phyloP scores from a whole-genome alignment of 2,888 invertebrate species.

The Machimus atricapillus region DNA sequence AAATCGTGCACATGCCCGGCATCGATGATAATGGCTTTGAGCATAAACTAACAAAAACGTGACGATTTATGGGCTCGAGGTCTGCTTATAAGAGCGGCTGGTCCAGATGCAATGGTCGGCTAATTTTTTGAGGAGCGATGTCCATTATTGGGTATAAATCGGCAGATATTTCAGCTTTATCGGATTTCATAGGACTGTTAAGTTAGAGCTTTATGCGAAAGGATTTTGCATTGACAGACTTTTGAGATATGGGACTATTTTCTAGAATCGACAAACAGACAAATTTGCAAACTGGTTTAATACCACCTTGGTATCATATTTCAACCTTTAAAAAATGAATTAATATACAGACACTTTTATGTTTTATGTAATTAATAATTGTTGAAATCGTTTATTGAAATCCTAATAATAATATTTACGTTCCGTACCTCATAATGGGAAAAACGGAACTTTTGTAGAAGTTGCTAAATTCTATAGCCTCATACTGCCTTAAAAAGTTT shows the following conservation, averaged over 20 bases:
- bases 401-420: too few species aligned
- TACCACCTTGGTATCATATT: too few species aligned
- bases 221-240: too few species aligned
- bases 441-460: too few species aligned
- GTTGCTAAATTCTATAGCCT: too few species aligned
- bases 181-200: background rate
- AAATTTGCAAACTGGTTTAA: background rate
- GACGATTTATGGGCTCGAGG: background rate
- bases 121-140: background rate
- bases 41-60: background rate
- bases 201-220: background rate
- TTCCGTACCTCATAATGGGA: too few species aligned
- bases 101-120: background rate
- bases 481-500: too few species aligned
- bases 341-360: too few species aligned
- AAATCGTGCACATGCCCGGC: background rate
- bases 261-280: background rate
- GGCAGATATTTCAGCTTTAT: background rate
- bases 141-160: background rate
- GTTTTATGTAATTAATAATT: too few species aligned
- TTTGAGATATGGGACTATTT: background rate
- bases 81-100: background rate
- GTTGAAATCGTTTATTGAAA: too few species aligned
- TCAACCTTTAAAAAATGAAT: too few species aligned
- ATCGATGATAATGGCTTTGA: background rate